These are phyloP conservation scores for Lissonota sp. DNA, from an alignment of 2,888 invertebrate species.

Conservation along the genomic window DNA sequence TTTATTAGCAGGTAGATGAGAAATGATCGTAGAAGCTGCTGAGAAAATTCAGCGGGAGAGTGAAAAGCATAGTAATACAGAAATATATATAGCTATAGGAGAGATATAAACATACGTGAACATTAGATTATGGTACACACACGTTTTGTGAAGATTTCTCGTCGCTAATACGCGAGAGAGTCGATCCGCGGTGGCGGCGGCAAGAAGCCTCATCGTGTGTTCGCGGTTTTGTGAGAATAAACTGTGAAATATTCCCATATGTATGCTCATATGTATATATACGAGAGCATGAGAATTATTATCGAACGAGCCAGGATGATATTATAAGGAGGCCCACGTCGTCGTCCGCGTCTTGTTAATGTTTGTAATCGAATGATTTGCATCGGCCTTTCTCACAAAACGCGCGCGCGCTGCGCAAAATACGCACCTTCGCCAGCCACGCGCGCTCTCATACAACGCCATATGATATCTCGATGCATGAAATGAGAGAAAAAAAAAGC, in stretches of 20 bases:
- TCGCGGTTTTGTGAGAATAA: slow-evolving; percentile 40
- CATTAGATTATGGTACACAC: slow-evolving; percentile 5
- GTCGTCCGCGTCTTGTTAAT: slow-evolving; percentile 5
- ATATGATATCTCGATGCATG: slow-evolving; percentile 6
- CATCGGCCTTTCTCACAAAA: slow-evolving; percentile 46
- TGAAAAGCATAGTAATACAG: slow-evolving; percentile 30
- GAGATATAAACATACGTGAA: background rate
- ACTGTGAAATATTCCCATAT: slow-evolving; percentile 48
- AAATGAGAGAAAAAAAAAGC: background rate
- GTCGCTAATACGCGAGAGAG: slow-evolving; percentile 49
- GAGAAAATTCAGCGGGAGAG: slow-evolving; percentile 9
- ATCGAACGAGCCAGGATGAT: slow-evolving; percentile 48
- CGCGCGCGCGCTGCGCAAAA: slow-evolving; percentile 37
- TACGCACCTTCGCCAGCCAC: slow-evolving; percentile 9
- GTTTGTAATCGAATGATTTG: slow-evolving; percentile 55
- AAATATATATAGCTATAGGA: background rate
- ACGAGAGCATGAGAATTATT: slow-evolving; percentile 49
- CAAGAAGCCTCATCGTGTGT: slow-evolving; percentile 16
- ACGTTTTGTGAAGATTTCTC: slow-evolving; percentile 53
- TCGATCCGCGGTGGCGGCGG: background rate
- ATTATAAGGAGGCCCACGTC: slow-evolving; percentile 15
- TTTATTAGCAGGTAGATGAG: background rate
- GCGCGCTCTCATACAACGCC: background rate
- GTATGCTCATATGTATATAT: slow-evolving; percentile 6
- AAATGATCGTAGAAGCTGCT: slow-evolving; percentile 10